Evolutionary conservation across 2,888 invertebrate genomes (phyloP).

Genomic region (Lycia hirtaria): DNA sequence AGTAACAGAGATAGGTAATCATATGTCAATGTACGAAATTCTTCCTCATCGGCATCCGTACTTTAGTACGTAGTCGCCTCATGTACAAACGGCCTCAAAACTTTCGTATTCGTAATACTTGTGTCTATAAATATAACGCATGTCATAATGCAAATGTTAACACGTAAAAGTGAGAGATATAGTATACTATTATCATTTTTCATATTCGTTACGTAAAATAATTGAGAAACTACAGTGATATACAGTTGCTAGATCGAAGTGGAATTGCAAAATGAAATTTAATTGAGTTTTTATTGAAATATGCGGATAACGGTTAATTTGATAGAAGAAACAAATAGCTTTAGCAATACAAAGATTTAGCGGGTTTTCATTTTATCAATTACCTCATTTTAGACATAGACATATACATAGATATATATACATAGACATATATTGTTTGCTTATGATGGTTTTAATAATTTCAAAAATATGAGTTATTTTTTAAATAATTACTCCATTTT

Average conservation of each 20-base stretch:
- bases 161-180: slow-evolving; percentile 38
- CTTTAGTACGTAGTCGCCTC: neutral
- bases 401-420: no score
- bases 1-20: no score
- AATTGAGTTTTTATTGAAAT: neutral
- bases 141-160: slow-evolving; percentile 37
- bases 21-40: no score
- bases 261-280: slow-evolving; percentile 4
- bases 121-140: slow-evolving; percentile 17
- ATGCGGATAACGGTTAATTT: neutral
- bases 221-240: slow-evolving; percentile 12
- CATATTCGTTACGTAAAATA: slow-evolving; percentile 15
- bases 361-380: no score
- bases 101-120: neutral
- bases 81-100: neutral
- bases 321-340: no score
- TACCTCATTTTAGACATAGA: no score
- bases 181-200: slow-evolving; percentile 36
- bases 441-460: no score
- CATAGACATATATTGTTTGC: no score
- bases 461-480: no score
- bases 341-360: no score
- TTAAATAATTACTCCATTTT: no score
- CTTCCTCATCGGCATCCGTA: no score
- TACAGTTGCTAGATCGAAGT: neutral